Evolutionary conservation across 2,113 vertebrate species (phyloP).

Genomic region (Macaca mulatta): DNA sequence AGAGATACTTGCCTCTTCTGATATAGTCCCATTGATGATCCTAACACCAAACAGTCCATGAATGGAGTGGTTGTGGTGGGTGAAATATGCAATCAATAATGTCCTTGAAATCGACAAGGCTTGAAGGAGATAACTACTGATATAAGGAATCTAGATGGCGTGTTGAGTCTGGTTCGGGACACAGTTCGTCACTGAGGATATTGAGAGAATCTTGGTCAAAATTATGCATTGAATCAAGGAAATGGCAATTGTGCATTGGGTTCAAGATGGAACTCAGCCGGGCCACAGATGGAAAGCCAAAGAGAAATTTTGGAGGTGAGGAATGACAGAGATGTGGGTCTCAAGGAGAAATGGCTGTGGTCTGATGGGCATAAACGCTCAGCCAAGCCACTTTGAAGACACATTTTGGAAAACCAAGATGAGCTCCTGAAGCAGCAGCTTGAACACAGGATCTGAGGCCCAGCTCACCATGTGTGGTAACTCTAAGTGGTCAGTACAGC

Average conservation of each 20-base stretch:
- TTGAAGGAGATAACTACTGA: not conserved
- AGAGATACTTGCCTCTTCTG: not conserved
- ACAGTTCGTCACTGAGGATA: not conserved
- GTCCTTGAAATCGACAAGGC: not conserved
- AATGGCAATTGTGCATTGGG: not conserved
- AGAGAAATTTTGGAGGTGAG: not conserved
- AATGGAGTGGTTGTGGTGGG: not conserved
- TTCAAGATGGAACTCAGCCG: not conserved
- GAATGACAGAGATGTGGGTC: not conserved
- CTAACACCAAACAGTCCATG: not conserved
- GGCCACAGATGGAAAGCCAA: not conserved
- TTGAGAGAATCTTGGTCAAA: not conserved
- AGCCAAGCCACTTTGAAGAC: not conserved
- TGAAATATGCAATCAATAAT: not conserved
- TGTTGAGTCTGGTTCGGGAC: not conserved
- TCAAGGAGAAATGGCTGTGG: not conserved
- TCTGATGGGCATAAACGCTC: not conserved
- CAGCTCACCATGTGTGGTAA: rapidly evolving
- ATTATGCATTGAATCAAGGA: not conserved
- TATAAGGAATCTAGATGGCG: not conserved
- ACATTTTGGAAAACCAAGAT: not conserved
- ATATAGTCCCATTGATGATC: not conserved
- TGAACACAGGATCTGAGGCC: not conserved
- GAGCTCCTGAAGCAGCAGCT: not conserved
- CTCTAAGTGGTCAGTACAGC: not conserved